Percentiles rank a stretch among this genome's conserved stretches.
phyloP scores from a whole-genome alignment of 2,113 vertebrate genomes.

The Oxygymnocypris stewartii region DNA sequence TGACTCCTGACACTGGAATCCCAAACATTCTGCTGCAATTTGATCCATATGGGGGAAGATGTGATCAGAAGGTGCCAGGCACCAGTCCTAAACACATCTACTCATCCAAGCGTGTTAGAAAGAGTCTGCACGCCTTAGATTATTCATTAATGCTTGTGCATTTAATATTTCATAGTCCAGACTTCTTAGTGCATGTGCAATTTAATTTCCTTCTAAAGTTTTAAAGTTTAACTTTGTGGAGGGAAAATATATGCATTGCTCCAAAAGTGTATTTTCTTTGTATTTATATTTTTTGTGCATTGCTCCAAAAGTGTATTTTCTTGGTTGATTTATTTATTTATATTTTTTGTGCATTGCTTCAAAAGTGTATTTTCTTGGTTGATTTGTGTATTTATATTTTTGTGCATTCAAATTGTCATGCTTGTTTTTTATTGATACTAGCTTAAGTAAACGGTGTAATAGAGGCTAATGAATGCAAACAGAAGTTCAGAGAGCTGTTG shows the following conservation, averaged over 20 bases:
- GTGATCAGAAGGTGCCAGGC: slow-evolving; percentile 74
- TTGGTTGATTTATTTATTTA: too few species aligned
- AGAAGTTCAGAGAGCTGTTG: slow-evolving; percentile 59
- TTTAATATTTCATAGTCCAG: not conserved
- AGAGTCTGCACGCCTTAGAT: not conserved
- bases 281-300: too few species aligned
- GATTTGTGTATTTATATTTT: too few species aligned
- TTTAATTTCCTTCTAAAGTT: not conserved
- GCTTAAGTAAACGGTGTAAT: not conserved
- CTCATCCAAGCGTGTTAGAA: not conserved
- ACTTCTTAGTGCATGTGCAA: not conserved
- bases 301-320: too few species aligned
- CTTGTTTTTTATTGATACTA: not conserved
- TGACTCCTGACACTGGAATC: slow-evolving; percentile 83
- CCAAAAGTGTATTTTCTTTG: not conserved
- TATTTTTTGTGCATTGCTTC: too few species aligned
- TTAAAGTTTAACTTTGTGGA: not conserved
- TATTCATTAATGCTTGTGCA: not conserved
- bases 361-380: too few species aligned
- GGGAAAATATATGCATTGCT: not conserved
- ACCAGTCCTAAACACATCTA: slow-evolving; percentile 64
- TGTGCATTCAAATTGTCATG: not conserved
- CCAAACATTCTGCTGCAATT: slow-evolving; percentile 85
- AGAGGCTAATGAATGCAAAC: slow-evolving; percentile 32
- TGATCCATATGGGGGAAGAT: slow-evolving; percentile 83